Conservation (phyloP, 2,113 vertebrate species). For the Megatriorchis doriae region DNA sequence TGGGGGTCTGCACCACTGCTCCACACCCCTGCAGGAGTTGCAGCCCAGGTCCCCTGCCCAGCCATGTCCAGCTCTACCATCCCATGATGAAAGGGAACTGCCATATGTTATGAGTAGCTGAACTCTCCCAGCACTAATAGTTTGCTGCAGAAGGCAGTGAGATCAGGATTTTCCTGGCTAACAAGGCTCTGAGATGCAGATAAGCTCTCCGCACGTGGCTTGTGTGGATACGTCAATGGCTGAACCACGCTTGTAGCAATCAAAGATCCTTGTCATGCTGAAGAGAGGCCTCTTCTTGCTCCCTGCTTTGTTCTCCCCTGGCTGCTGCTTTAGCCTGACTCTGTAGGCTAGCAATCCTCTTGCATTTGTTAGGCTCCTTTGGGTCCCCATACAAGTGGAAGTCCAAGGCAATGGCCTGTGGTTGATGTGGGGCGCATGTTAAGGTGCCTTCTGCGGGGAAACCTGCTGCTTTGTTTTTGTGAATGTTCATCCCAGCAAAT, state of each 20-base stretch:
- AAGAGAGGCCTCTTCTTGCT: not conserved
- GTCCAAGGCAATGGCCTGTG: not conserved
- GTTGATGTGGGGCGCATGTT: not conserved
- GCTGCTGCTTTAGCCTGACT: not conserved
- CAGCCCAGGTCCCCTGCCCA: not conserved
- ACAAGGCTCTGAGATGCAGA: not conserved
- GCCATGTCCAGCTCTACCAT: accelerated
- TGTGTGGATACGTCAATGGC: not conserved
- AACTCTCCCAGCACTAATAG: not conserved
- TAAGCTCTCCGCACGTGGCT: not conserved
- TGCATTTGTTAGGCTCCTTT: not conserved
- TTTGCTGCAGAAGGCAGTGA: not conserved
- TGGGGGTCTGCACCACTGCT: not conserved
- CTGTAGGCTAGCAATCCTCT: not conserved
- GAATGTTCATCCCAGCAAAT: not conserved
- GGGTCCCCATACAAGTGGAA: not conserved
- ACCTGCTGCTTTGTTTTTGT: not conserved
- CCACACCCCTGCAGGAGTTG: not conserved
- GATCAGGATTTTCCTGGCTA: not conserved
- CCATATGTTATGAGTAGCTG: not conserved
- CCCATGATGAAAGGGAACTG: not conserved
- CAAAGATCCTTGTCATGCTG: not conserved
- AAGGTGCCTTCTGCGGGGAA: not conserved
- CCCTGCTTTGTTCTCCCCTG: not conserved
- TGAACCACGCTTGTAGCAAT: accelerated